phyloP scores from a whole-genome alignment of 2,888 invertebrate species.

The Tetropium fuscum region DNA sequence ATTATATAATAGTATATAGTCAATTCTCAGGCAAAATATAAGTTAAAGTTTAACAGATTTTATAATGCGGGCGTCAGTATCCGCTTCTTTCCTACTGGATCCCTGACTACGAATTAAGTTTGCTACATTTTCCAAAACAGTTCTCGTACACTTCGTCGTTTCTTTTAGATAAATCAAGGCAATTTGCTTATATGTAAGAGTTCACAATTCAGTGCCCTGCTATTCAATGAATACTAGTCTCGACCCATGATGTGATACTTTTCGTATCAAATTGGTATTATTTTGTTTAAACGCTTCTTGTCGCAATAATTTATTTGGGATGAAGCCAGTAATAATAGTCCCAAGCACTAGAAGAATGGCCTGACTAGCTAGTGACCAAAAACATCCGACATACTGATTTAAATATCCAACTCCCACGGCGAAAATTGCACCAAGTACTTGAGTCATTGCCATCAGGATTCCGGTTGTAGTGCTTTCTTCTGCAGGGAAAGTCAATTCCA shows the following conservation, averaged over 20 bases:
- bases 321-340: slow-evolving; percentile 45
- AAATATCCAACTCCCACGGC: slow-evolving; percentile 43
- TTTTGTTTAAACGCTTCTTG: slow-evolving; percentile 44
- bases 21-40: no score
- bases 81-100: no score
- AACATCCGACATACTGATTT: slow-evolving; percentile 44
- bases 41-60: no score
- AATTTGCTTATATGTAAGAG: no score
- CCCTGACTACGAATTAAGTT: no score
- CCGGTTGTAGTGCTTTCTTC: slow-evolving; percentile 49
- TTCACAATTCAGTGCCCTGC: neutral
- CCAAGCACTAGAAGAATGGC: slow-evolving; percentile 45
- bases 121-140: no score
- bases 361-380: slow-evolving; percentile 50
- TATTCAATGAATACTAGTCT: slow-evolving; percentile 27
- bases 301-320: slow-evolving; percentile 48
- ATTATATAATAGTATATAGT: no score
- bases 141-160: no score
- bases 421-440: slow-evolving; percentile 44
- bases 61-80: no score
- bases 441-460: slow-evolving; percentile 46
- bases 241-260: slow-evolving; percentile 23
- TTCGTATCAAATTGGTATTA: neutral
- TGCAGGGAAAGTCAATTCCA: slow-evolving; percentile 49
- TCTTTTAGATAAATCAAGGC: no score